These are phyloP conservation scores for Lutjanus erythropterus DNA, from an alignment of 2,113 vertebrate species.

Conservation along the genomic window DNA sequence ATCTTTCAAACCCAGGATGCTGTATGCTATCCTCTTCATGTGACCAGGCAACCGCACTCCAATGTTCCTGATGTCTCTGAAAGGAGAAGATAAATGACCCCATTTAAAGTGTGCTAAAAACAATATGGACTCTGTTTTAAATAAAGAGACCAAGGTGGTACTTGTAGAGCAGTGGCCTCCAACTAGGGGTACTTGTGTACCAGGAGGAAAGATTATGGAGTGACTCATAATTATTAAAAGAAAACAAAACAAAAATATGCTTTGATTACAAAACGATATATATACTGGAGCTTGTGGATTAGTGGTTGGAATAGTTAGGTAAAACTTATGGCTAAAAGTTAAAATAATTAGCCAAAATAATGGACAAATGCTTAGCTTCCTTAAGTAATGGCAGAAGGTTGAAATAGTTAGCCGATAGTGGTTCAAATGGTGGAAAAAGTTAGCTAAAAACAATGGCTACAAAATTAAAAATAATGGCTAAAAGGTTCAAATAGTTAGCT, in stretches of 20 bases:
- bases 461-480: background rate
- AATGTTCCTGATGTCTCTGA: slow-evolving; percentile 92
- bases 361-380: too few species aligned
- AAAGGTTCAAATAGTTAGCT: slow-evolving; percentile 14
- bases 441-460: too few species aligned
- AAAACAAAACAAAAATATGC: background rate
- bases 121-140: background rate
- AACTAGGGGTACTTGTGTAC: background rate
- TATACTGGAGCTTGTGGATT: too few species aligned
- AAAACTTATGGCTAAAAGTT: too few species aligned
- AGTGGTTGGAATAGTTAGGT: too few species aligned
- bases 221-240: background rate
- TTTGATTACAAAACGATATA: background rate
- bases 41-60: slow-evolving; percentile 94
- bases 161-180: background rate
- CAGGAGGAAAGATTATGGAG: background rate
- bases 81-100: slow-evolving; percentile 19
- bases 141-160: background rate
- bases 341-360: too few species aligned
- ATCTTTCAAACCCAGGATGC: slow-evolving; percentile 94
- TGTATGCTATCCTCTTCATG: slow-evolving; percentile 95
- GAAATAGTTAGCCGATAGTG: too few species aligned
- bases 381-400: too few species aligned
- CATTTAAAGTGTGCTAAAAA: slow-evolving; percentile 24
- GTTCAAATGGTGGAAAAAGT: too few species aligned